Conservation (phyloP, 2,797 vertebrate species). For the Artibeus jamaicensis region DNA sequence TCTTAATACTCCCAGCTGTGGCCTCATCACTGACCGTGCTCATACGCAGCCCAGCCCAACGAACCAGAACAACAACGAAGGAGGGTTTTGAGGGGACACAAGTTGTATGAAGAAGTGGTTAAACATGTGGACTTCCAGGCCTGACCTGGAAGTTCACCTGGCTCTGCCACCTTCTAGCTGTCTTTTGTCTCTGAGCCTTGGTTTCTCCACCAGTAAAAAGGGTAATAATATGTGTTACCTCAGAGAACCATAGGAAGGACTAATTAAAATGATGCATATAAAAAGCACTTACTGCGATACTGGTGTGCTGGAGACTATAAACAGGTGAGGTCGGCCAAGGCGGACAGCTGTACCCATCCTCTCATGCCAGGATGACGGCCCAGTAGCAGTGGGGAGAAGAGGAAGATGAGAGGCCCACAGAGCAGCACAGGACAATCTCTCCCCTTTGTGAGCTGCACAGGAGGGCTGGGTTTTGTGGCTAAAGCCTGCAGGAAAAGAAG, state of each 20-base stretch:
- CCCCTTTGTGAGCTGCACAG: fast-evolving
- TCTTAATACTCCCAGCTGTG: not conserved
- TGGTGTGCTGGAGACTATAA: not conserved
- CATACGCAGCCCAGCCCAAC: too few relatives aligned
- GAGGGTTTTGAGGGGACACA: fast-evolving
- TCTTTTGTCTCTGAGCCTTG: not conserved
- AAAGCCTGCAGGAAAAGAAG: not conserved
- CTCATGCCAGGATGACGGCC: not conserved
- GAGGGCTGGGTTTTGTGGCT: not conserved
- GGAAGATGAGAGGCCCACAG: fast-evolving
- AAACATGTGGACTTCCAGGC: not conserved
- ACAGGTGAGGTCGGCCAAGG: not conserved
- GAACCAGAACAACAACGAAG: not conserved
- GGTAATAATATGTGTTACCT: not conserved
- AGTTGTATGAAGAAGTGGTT: not conserved
- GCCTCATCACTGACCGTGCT: not conserved
- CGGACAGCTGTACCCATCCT: not conserved
- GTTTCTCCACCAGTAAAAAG: not conserved
- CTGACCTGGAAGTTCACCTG: not conserved
- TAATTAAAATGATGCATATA: not conserved
- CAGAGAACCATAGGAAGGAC: not conserved
- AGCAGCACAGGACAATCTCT: not conserved
- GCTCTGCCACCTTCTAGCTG: not conserved
- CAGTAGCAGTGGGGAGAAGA: not conserved
- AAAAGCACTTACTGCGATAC: not conserved